Evolutionary conservation across 2,888 invertebrate genomes (phyloP), one percentile per base, ranked within the genome.

Genomic region (Andrena bucephala): DNA sequence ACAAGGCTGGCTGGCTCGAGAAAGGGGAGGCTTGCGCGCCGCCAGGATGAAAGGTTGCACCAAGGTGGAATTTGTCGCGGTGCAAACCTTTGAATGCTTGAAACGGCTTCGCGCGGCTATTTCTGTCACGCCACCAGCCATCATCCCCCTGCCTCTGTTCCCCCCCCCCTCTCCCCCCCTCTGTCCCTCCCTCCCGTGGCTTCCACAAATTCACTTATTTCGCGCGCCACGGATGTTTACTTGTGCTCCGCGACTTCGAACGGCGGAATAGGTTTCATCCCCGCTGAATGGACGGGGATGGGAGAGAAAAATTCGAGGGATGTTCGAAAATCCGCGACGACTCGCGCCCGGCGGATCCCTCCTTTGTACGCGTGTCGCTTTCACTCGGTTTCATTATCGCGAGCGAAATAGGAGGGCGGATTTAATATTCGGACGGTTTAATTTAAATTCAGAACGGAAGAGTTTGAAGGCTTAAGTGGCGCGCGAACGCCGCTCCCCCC

Each of bases 21-120:
- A 86, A 77, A 77, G 78, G 82, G 81, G 66, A 84, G 57, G 57
- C 57, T 57, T 57, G 57, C 57, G 66, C 77, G 63, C 78, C 73
- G 75, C 66, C 48, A 75, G 74, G 86, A 86, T 86, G 81, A 86
- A 86, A 86, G 86, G 84, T 81, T 86, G 73, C 84, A 77, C 75
- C 83, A 83, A 86, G 86, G 67, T 76, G 75, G 80, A 76, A 73
- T 70, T 80, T 75, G 85, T 79, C 80, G 80, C 77, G 80, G 68
- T 78, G 79, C 82, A 75, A 81, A 59, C 75, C 86, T 86, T 86
- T 86, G 83, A 81, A 83, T 67, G 83, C 42, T 81, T 85, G 78
- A 81, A 81, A 80, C 83, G 69, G 73, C 65, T 76, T 59, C 85
- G 69, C 66, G 57, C 27, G 69, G 77, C 77, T 85, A 78, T 85